Evolutionary conservation across 2,797 vertebrate species (phyloP).

Genomic region (Pygocentrus nattereri): DNA sequence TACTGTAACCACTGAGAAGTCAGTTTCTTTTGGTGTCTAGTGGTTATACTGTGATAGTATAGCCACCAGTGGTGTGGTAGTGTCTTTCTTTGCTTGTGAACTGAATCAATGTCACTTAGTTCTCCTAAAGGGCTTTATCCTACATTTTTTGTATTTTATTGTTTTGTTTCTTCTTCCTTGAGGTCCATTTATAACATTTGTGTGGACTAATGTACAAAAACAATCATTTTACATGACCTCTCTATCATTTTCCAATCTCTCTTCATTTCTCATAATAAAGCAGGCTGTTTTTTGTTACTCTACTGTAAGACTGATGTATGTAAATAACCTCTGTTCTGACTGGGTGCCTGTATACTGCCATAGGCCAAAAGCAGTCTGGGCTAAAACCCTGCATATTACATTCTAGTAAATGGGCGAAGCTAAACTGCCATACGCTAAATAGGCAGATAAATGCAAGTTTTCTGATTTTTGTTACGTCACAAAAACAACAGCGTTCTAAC

Average conservation of each 20-base stretch:
- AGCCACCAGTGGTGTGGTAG: too few relatives aligned
- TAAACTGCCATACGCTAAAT: background rate
- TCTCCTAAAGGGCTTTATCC: background rate
- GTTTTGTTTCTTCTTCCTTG: background rate
- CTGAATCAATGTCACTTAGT: background rate
- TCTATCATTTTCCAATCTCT: background rate
- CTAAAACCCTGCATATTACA: too few relatives aligned
- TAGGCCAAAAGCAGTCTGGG: background rate
- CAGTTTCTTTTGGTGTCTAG: slow-evolving; percentile 1
- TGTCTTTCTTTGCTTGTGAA: slow-evolving; percentile 10
- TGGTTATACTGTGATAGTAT: background rate
- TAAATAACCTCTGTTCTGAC: background rate
- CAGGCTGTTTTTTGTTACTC: background rate
- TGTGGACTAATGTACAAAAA: background rate
- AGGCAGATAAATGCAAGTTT: too few relatives aligned
- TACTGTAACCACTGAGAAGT: slow-evolving; percentile 35
- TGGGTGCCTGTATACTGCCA: too few relatives aligned
- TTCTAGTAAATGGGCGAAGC: too few relatives aligned
- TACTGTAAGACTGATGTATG: background rate
- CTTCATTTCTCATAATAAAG: background rate
- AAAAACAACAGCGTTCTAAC: too few relatives aligned
- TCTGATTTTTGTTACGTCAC: too few relatives aligned
- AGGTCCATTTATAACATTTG: background rate
- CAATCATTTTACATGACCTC: background rate
- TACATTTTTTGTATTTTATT: background rate